A percentile compares a stretch with the other conserved stretches of the same genome.
Evolutionary conservation across 2,113 vertebrate genomes (phyloP).

Genomic region (Sander lucioperca): DNA sequence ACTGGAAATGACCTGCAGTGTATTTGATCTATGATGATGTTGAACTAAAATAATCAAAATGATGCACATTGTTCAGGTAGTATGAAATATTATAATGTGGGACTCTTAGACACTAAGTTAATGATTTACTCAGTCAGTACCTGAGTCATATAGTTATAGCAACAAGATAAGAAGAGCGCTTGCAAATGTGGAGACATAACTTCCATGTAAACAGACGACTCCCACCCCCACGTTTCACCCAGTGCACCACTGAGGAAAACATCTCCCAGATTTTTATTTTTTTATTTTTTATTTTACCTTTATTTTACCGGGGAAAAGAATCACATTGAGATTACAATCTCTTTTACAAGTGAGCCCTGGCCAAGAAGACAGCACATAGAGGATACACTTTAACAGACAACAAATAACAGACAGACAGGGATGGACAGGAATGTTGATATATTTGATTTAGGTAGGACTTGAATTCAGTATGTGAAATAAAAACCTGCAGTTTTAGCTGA

Average conservation of each 20-base stretch:
- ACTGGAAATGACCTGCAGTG: not conserved
- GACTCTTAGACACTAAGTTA: conserved; percentile 25
- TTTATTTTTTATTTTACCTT: too few relatives aligned
- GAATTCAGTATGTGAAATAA: too few relatives aligned
- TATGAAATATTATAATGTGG: conserved; percentile 24
- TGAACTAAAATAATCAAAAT: not conserved
- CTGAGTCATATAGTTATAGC: conserved; percentile 60
- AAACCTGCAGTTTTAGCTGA: too few relatives aligned
- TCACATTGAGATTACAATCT: too few relatives aligned
- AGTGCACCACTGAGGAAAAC: conserved; percentile 28
- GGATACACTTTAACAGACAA: too few relatives aligned
- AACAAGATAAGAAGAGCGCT: conserved; percentile 31
- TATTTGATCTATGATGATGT: not conserved
- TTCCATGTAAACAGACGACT: conserved; percentile 55
- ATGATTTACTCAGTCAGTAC: conserved; percentile 40
- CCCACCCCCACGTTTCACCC: conserved; percentile 57
- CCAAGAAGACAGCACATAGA: too few relatives aligned
- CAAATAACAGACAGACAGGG: too few relatives aligned
- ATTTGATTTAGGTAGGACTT: too few relatives aligned
- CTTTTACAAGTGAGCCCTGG: too few relatives aligned
- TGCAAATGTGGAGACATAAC: conserved; percentile 46
- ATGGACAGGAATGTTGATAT: too few relatives aligned
- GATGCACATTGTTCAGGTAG: not conserved
- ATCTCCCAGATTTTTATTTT: conserved; percentile 9
- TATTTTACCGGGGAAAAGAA: too few relatives aligned